A percentile compares a stretch with the other conserved stretches of the same genome.
phyloP scores from a whole-genome alignment of 2,113 vertebrate genomes.

The Carollia perspicillata region DNA sequence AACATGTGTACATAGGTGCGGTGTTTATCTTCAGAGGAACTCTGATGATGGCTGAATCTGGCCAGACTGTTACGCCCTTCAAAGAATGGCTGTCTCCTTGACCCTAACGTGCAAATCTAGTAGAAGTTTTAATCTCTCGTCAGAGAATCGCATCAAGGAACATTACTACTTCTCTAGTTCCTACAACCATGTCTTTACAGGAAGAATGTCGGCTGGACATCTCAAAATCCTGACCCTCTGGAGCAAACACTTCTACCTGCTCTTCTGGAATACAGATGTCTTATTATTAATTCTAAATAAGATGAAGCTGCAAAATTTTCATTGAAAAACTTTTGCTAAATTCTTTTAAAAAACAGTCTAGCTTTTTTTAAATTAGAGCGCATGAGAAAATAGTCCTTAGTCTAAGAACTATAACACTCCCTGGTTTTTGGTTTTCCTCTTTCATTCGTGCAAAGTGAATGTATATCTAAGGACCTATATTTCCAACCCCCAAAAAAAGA shows the following conservation, averaged over 20 bases:
- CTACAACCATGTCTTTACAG: not conserved
- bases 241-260: not conserved
- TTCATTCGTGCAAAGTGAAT: not conserved
- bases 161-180: not conserved
- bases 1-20: not conserved
- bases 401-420: not conserved
- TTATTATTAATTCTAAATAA: slow-evolving; percentile 9
- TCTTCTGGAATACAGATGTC: not conserved
- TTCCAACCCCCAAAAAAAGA: not conserved
- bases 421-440: not conserved
- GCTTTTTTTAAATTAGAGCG: not conserved
- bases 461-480: not conserved
- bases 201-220: not conserved
- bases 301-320: not conserved
- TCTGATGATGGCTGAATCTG: not conserved
- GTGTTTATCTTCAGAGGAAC: not conserved
- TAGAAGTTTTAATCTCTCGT: slow-evolving; percentile 8
- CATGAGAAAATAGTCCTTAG: not conserved
- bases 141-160: not conserved
- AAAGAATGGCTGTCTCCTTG: not conserved
- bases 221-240: not conserved
- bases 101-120: not conserved
- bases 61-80: not conserved
- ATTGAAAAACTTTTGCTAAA: not conserved
- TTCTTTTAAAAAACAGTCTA: slow-evolving; percentile 12